A percentile compares a stretch with the other conserved stretches of the same genome.
phyloP scores from a whole-genome alignment of 2,113 vertebrate genomes.

The Tiliqua scincoides region DNA sequence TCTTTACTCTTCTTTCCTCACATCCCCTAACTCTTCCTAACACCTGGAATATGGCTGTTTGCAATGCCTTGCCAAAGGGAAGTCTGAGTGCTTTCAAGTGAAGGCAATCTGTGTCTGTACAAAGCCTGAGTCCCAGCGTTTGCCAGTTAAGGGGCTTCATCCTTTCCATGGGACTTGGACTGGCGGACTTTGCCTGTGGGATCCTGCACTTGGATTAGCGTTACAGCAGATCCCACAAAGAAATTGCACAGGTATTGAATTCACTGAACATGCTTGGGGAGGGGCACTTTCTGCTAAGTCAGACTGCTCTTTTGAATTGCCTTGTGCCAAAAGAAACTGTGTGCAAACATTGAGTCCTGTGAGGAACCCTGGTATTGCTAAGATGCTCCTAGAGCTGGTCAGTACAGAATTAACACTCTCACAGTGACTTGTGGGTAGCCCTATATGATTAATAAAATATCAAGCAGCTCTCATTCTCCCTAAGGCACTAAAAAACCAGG shows the following conservation, averaged over 20 bases:
- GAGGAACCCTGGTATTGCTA: neutral
- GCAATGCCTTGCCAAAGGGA: constrained; percentile 17
- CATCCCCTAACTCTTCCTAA: neutral
- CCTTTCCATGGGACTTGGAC: neutral
- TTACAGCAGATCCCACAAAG: neutral
- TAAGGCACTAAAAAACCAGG: neutral
- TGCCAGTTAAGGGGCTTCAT: neutral
- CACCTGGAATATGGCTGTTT: constrained; percentile 49
- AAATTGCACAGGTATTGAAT: neutral
- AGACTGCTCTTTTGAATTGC: neutral
- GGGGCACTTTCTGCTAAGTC: neutral
- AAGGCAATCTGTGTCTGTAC: neutral
- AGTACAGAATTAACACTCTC: neutral
- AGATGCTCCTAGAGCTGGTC: neutral
- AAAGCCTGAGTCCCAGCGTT: neutral
- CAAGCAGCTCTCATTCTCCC: constrained; percentile 1
- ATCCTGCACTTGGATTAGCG: rapidly evolving
- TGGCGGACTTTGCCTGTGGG: neutral
- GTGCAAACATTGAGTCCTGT: neutral
- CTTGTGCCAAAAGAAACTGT: neutral
- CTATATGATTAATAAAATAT: neutral
- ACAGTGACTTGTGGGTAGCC: neutral
- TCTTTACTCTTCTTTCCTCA: constrained; percentile 15
- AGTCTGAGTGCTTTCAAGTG: neutral
- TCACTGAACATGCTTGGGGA: neutral